These are phyloP conservation scores for Steinernema scapterisci DNA, from an alignment of 2,888 invertebrate species.

Conservation along the genomic window DNA sequence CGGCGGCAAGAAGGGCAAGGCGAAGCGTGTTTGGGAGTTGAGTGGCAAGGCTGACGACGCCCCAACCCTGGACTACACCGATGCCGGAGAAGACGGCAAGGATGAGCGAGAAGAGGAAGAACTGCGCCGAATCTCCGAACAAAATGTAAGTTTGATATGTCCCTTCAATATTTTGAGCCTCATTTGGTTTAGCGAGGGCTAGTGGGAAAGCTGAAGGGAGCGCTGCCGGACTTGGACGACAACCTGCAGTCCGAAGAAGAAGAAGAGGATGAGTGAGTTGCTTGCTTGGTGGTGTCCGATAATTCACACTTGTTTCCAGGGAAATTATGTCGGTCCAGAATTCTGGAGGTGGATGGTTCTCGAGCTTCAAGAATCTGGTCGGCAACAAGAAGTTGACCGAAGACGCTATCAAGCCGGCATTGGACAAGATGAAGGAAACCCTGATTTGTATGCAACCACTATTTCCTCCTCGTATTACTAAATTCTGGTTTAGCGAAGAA, in stretches of 20 bases:
- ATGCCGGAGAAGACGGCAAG: not conserved
- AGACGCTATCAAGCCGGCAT: conserved; percentile 81
- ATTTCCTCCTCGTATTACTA: conserved; percentile 43
- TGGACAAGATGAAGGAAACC: conserved; percentile 93
- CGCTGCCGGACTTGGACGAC: conserved; percentile 69
- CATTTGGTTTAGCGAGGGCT: conserved; percentile 54
- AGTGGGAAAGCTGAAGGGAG: conserved; percentile 69
- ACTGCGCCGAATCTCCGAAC: conserved; percentile 70
- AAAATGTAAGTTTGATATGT: conserved; percentile 39
- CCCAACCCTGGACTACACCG: conserved; percentile 70
- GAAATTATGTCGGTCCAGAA: conserved; percentile 11
- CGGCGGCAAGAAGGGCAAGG: conserved; percentile 55
- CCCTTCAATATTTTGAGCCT: no score
- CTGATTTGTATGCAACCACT: conserved; percentile 74
- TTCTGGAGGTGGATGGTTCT: conserved; percentile 74
- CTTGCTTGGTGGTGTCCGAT: no score
- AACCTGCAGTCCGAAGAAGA: conserved; percentile 66
- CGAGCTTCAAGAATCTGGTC: conserved; percentile 79
- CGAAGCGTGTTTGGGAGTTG: conserved; percentile 61
- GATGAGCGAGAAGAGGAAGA: conserved; percentile 27
- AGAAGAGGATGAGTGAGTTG: conserved; percentile 49
- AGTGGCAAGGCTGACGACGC: conserved; percentile 53
- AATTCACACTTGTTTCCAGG: not conserved
- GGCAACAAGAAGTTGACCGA: conserved; percentile 79
- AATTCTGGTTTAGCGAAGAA: conserved; percentile 77